phyloP scores from a whole-genome alignment of 2,797 vertebrate species.

The Acanthurus leucopareius region DNA sequence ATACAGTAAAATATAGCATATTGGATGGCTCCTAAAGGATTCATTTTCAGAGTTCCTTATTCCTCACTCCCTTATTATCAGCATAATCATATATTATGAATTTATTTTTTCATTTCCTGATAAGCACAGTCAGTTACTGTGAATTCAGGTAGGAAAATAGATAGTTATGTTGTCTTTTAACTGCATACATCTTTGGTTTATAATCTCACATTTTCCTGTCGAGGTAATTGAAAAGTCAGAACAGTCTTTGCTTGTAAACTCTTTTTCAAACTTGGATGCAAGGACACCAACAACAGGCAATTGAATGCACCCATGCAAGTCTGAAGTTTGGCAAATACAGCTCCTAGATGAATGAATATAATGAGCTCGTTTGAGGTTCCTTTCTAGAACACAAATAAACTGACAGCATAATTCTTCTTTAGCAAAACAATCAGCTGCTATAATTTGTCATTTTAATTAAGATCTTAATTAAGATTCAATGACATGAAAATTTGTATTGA shows the following conservation, averaged over 20 bases:
- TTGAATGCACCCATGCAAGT: not conserved
- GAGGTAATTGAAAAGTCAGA: not conserved
- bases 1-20: not conserved
- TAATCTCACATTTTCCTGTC: not conserved
- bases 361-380: not conserved
- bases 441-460: constrained; percentile 14
- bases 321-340: not conserved
- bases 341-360: not conserved
- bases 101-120: not conserved
- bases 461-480: constrained; percentile 31
- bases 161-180: not conserved
- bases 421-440: not conserved
- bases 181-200: not conserved
- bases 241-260: not conserved
- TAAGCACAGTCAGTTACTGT: not conserved
- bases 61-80: not conserved
- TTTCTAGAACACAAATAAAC: not conserved
- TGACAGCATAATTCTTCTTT: not conserved
- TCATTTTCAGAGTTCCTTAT: not conserved
- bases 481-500: not conserved
- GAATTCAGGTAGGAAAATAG: not conserved
- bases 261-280: not conserved
- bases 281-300: not conserved
- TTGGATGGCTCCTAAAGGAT: not conserved
- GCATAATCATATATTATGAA: not conserved